These are phyloP conservation scores for Anthonomus grandis DNA, from an alignment of 1,140 invertebrate genomes.

Conservation along the genomic window DNA sequence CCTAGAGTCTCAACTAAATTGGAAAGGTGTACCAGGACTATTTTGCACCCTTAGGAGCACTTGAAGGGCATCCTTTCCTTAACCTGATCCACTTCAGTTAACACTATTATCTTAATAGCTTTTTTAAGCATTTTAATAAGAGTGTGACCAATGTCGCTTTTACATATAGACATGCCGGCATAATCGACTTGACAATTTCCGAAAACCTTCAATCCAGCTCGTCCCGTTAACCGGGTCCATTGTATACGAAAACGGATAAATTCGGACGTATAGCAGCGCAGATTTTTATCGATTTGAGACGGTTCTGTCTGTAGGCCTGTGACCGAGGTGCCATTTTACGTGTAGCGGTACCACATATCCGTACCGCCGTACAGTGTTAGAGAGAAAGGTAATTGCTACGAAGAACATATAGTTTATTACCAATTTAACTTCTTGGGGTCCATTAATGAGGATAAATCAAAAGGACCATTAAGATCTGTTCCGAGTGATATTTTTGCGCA, in stretches of 20 bases:
- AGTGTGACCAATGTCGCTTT: too few species aligned
- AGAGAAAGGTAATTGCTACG: slow-evolving; percentile 28
- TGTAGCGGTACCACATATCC: slow-evolving; percentile 26
- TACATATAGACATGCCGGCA: too few species aligned
- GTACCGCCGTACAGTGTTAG: slow-evolving; percentile 23
- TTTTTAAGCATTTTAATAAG: too few species aligned
- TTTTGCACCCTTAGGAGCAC: too few species aligned
- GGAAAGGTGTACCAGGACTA: too few species aligned
- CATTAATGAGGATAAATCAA: slow-evolving; percentile 30
- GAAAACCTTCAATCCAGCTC: too few species aligned
- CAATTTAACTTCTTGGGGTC: slow-evolving; percentile 27
- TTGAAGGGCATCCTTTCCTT: too few species aligned
- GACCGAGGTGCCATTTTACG: slow-evolving; percentile 24
- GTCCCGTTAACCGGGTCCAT: slow-evolving; percentile 11
- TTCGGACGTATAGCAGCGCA: slow-evolving; percentile 13
- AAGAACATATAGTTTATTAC: slow-evolving; percentile 29
- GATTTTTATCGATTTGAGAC: slow-evolving; percentile 26
- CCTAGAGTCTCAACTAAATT: too few species aligned
- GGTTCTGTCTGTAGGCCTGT: slow-evolving; percentile 27
- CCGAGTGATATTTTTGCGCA: too few species aligned
- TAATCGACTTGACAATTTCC: too few species aligned
- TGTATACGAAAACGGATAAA: slow-evolving; percentile 10
- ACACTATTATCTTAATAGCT: too few species aligned
- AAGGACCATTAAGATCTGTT: slow-evolving; percentile 19
- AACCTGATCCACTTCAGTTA: too few species aligned